Base-by-base conservation (phyloP, 1,140 invertebrate genomes). In the Orius insidiosus region DNA sequence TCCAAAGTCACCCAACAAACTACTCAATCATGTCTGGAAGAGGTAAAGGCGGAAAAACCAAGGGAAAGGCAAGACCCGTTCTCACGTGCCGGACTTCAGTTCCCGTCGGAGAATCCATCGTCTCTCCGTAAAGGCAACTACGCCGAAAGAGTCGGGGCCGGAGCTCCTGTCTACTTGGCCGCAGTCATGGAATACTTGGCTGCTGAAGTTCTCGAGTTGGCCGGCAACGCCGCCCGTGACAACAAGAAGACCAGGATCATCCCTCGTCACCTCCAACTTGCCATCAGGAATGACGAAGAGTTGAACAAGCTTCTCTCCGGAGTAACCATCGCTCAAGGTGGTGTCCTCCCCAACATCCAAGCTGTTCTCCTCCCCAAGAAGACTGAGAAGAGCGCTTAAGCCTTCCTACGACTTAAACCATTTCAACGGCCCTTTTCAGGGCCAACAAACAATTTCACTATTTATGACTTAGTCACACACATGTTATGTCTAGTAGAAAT, bases 251-350 rank as follows among this genome's bases (percentile, higher is more conserved):
- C 69, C n/a, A 68, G 84, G 46, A 81, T 90, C 33, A 80, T 80
- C 45, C 86, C 86, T 0, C 68, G 85, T 40, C 85, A 92, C 59
- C 62, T 85, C 10, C 71, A 82, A 52, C 54, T 86, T 42, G 82
- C 81, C 15, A 74, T 86, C 43, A 66, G 77, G 1, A 85, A 84
- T 64, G 82, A 87, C 63, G 80, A 85, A 56, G 82, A 86, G 56
- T 60, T 86, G 54, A 78, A 80, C 60, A 78, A 77, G 63, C 67
- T 89, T 41, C 59, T 90, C 10, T 69, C 74, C 36, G 78, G 81
- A 41, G 83, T 86, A 0, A 86, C 81, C 2, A 86, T 89, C 52
- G 78, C 84, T 8, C 74, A 24, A 24, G 24, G 3, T 24, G 3
- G 24, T 24, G 7, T 3, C 7, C 24, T 7, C 24, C 24, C 7